Percentiles rank a stretch among this genome's conserved stretches.
These are phyloP conservation scores for Tanytarsus gracilentus DNA, from an alignment of 2,888 invertebrate genomes.

Conservation along the genomic window DNA sequence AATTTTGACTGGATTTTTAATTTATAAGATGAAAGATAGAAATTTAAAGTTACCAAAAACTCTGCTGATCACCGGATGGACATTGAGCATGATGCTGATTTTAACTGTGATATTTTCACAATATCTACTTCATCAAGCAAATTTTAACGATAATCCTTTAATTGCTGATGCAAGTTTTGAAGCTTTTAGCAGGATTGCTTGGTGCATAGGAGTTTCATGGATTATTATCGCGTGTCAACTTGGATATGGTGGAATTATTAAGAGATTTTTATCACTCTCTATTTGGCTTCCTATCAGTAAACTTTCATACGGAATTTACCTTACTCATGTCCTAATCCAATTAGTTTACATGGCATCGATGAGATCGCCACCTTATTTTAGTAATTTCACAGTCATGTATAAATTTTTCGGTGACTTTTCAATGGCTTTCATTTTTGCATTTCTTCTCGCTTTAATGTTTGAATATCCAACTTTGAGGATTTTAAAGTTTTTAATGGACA, in stretches of 20 bases:
- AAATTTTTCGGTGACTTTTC: constrained; percentile 20
- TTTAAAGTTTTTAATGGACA: neutral
- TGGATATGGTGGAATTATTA: neutral
- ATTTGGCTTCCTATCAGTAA: constrained; percentile 21
- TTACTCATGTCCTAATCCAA: constrained; percentile 19
- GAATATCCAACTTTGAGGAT: constrained; percentile 17
- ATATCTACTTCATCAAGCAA: constrained; percentile 17
- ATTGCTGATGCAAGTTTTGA: constrained; percentile 9
- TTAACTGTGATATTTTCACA: constrained; percentile 1
- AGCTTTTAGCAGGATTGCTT: neutral
- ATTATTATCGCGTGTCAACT: constrained; percentile 3
- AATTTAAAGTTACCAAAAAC: neutral
- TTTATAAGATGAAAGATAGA: constrained; percentile 38
- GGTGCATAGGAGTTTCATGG: constrained; percentile 10
- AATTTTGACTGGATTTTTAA: constrained; percentile 40
- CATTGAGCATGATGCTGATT: neutral
- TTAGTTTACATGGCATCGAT: constrained; percentile 4
- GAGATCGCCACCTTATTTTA: constrained; percentile 1
- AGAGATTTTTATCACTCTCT: constrained; percentile 8
- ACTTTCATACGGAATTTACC: constrained; percentile 24
- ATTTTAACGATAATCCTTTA: neutral
- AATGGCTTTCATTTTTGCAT: constrained; percentile 1
- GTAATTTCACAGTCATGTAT: neutral
- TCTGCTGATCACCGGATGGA: neutral
- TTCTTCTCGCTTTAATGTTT: constrained; percentile 10